Evolutionary conservation across 2,888 invertebrate species (phyloP), one percentile per base, ranked within the genome.

Genomic region (Xestia xanthographa): DNA sequence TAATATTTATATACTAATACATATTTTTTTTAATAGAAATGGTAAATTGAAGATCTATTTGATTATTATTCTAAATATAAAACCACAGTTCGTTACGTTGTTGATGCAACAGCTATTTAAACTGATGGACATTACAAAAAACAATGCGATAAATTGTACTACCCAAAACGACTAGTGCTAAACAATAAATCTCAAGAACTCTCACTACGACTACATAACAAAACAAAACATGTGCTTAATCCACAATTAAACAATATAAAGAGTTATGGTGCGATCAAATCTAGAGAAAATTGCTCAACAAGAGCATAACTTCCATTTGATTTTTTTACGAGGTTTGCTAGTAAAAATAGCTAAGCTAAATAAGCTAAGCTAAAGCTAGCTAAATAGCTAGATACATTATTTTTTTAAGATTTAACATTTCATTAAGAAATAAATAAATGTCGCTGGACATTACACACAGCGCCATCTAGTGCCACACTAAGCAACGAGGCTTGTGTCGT

Each of bases 171-270:
- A 43, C 50, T 11, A 41, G 22, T 29, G 9, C n/a, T 75, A 29
- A 76, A 41, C 20, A 45, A 38, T 20, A 53, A 14, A 77, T 77
- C n/a, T 63, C 45, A 41, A 53, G 62, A 45, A 56, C 45, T 45
- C 43, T 26, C 38, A 56, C 38, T 53, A 53, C 14, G 11, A 29
- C 45, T 70, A 53, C 20, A 38, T n/a, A 70, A 70, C 11, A 29
- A 53, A 77, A 78, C 66, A 69, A 63, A 45, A 72, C 6, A 53
- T 62, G 45, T 48, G 53, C 77, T 69, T 77, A 77, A 17, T 38
- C 43, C 77, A 60, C 43, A 53, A 62, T 77, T 60, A 60, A 60
- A 43, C 17, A 17, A 50, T 77, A 50, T 22, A 58, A 48, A 48
- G 20, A 62, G 5, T n/a, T 3, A 63, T 14, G 63, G 63, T 17